Base-by-base conservation (phyloP, 2,113 vertebrate genomes). In the Mola mola region DNA sequence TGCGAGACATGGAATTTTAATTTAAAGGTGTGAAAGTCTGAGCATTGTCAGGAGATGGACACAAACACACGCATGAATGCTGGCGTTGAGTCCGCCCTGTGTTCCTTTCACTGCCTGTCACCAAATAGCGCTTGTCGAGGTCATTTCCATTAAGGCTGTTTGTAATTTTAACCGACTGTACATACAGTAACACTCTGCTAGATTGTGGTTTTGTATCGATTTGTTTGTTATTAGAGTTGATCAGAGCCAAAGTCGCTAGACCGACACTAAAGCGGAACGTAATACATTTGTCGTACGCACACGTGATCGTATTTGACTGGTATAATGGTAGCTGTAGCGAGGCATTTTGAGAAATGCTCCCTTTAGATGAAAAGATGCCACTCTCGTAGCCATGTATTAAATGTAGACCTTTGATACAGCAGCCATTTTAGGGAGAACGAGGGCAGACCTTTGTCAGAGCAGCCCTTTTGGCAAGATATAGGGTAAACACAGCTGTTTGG, bases 41-140 rank as follows among this genome's bases (percentile, higher is more conserved):
- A 67, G 67, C 34, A 65, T 74, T 68, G 82, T 76, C 52, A 46
- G 42, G 50, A 34, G 52, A 43, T 53, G 49, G 13, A 61, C 25
- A 44, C 59, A 43, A 15, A 58, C 4, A 29, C 21, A 38, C 20
- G 20, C 15, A 28, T 8, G 38, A 16, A 55, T 17, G 12, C 74
- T 73, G 71, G 74, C 59, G 81, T 63, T 67, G 81, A 73, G 80
- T 79, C 19, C 8, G 4, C 44, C 53, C 50, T 62, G 48, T 57
- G 3, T 78, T 31, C 24, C 17, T 69, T 41, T 61, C 42, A 66
- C 66, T 75, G 64, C 51, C 51, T 74, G 44, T 77, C 62, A 51
- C 62, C 47, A 48, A 52, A 37, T 31, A 51, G 63, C 70, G 40
- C 60, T 51, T 48, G 17, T 62, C 47, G 38, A 28, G 22, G 8